These are phyloP conservation scores for Lanius collurio DNA, from an alignment of 2,113 vertebrate species.

Conservation along the genomic window DNA sequence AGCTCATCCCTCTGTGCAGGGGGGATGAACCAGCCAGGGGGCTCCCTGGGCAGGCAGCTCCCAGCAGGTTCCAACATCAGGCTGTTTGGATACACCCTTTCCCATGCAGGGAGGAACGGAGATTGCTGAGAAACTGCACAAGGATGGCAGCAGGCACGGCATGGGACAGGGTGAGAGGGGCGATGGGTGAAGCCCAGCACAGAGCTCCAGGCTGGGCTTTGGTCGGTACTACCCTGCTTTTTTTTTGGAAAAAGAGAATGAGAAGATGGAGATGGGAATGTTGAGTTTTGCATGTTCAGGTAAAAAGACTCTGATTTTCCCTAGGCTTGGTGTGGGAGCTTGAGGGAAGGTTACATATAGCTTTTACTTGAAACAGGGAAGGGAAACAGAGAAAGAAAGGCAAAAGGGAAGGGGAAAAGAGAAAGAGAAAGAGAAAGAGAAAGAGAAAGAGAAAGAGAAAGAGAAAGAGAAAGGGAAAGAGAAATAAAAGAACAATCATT, in stretches of 20 bases:
- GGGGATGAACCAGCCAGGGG: neutral
- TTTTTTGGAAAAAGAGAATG: neutral
- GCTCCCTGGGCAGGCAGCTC: neutral
- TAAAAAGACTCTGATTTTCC: neutral
- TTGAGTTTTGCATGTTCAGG: neutral
- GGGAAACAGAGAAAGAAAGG: neutral
- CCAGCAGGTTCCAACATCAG: neutral
- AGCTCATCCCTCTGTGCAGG: neutral
- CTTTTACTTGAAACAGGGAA: neutral
- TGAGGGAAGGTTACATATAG: neutral
- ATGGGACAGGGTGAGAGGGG: accelerated
- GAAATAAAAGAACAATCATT: conserved; percentile 53
- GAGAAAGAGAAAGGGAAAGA: neutral
- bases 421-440: neutral
- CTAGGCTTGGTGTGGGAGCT: neutral
- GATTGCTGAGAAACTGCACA: neutral
- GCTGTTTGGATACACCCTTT: accelerated
- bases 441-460: neutral
- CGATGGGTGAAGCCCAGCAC: neutral
- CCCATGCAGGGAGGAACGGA: neutral
- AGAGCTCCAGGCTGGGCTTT: neutral
- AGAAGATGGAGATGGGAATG: no score
- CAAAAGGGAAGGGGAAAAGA: neutral
- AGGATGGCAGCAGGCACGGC: neutral
- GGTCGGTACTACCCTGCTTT: neutral